phyloP scores from a whole-genome alignment of 2,113 vertebrate genomes.

The Mola mola region DNA sequence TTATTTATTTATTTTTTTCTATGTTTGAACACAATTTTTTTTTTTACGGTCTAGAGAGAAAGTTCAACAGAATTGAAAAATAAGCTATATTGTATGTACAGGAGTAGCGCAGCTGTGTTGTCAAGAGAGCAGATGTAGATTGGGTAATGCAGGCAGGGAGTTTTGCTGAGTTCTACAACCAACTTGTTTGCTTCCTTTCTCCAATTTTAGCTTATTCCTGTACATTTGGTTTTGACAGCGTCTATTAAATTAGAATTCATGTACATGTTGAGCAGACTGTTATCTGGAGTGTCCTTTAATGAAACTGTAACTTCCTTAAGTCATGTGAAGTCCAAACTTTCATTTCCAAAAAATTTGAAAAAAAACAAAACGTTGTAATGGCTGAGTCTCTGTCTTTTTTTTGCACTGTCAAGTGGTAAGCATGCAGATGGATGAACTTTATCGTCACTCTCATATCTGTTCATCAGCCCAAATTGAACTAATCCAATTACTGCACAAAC shows the following conservation, averaged over 20 bases:
- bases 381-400: conserved; percentile 34
- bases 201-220: conserved; percentile 24
- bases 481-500: conserved; percentile 70
- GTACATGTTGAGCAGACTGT: conserved; percentile 66
- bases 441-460: conserved; percentile 65
- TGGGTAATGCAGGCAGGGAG: conserved; percentile 54
- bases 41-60: conserved; percentile 80
- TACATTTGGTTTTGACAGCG: conserved; percentile 42
- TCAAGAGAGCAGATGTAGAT: conserved; percentile 63
- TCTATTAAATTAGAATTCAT: conserved; percentile 52
- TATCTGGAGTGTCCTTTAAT: conserved; percentile 49
- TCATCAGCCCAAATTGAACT: conserved; percentile 63
- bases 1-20: conserved; percentile 55
- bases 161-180: conserved; percentile 47
- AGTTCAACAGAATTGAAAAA: conserved; percentile 82
- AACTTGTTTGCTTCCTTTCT: conserved; percentile 38
- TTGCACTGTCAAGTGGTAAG: conserved; percentile 52
- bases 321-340: conserved; percentile 33
- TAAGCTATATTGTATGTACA: conserved; percentile 85
- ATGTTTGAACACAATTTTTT: conserved; percentile 75
- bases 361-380: conserved; percentile 21
- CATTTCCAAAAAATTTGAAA: conserved; percentile 18
- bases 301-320: conserved; percentile 57
- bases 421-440: conserved; percentile 67
- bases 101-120: conserved; percentile 70